Base-by-base conservation (phyloP, 2,113 vertebrate genomes). In the Telmatochromis sp. region DNA sequence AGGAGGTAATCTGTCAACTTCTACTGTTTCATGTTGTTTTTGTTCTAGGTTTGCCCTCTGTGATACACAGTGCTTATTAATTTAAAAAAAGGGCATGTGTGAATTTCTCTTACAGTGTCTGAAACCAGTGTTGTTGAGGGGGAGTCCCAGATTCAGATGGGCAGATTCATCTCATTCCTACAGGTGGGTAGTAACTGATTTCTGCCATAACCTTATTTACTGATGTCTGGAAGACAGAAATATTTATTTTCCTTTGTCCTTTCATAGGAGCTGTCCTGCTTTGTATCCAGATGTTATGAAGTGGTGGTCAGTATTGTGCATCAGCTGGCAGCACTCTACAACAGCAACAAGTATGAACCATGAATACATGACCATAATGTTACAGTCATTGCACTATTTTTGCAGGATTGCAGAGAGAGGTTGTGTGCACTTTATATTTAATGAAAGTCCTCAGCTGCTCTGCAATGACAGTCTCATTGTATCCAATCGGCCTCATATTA, bases 121-220 rank as follows among this genome's bases (percentile, higher is more conserved):
- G 98, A 99, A 89, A 97, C 97, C 71, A 97, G 97, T 93, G 96
- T 98, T 95, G 95, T 98, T 87, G 98, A 99, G 93, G 99, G 99
- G 73, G 98, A 99, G 91, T 97, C 96, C 54, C 98, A 99, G 93
- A 97, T 99, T 95, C 98, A 99, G 86, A 99, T 99, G 98, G 99
- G 99, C 82, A 97, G 98, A 95, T 99, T 98, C 92, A 97, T 99
- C 95, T 98, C 98, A n/a, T 99, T 99, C 84, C 95, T 99, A 75
- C 99, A 99, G 98, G 99, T 99, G 51, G 68, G 80, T 31, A 1
- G 4, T 28, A 7, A 54, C 6, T 63, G 1, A 10, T 79, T 54
- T 50, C 3, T 14, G 2, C 54, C 4, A 10, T 40, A 26, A 21
- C 4, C 6, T 17, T 9, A 2, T 57, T 87, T 4, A 5, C 42